Evolutionary conservation across 2,888 invertebrate genomes (phyloP).

Genomic region (Caradrina kadenii): DNA sequence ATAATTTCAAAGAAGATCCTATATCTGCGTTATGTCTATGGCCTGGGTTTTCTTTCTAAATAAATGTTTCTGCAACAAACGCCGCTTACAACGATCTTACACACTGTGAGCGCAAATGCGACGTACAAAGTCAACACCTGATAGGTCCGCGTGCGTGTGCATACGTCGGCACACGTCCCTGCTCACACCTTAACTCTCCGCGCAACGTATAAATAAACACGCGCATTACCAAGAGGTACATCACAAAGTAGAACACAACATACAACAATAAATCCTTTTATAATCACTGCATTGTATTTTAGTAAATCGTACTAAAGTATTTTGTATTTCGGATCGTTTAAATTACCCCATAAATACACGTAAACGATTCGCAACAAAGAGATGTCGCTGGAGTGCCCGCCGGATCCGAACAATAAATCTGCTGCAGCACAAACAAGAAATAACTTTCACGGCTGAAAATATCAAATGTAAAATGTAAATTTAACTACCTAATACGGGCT

Average conservation of each 20-base stretch:
- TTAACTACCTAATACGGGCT: slow-evolving; percentile 89
- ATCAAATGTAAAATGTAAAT: slow-evolving; percentile 90
- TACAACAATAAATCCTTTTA: slow-evolving; percentile 66
- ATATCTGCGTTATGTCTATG: not conserved
- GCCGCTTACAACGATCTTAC: slow-evolving; percentile 22
- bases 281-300: slow-evolving; percentile 78
- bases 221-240: slow-evolving; percentile 44
- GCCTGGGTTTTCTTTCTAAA: slow-evolving; percentile 7
- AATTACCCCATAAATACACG: slow-evolving; percentile 87
- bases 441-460: slow-evolving; percentile 88
- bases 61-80: slow-evolving; percentile 34
- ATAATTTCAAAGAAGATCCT: not conserved
- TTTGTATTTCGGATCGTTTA: slow-evolving; percentile 81
- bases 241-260: slow-evolving; percentile 50
- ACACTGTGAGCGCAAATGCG: slow-evolving; percentile 28
- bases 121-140: slow-evolving; percentile 52
- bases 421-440: slow-evolving; percentile 78
- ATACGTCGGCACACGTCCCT: slow-evolving; percentile 27
- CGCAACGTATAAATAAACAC: slow-evolving; percentile 51
- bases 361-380: slow-evolving; percentile 84
- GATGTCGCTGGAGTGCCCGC: slow-evolving; percentile 76
- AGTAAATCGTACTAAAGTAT: slow-evolving; percentile 79
- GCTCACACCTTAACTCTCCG: slow-evolving; percentile 47
- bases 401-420: slow-evolving; percentile 82
- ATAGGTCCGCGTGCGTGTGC: slow-evolving; percentile 32